Conservation (phyloP, 2,888 invertebrate species). For the Chrysolina americana region DNA sequence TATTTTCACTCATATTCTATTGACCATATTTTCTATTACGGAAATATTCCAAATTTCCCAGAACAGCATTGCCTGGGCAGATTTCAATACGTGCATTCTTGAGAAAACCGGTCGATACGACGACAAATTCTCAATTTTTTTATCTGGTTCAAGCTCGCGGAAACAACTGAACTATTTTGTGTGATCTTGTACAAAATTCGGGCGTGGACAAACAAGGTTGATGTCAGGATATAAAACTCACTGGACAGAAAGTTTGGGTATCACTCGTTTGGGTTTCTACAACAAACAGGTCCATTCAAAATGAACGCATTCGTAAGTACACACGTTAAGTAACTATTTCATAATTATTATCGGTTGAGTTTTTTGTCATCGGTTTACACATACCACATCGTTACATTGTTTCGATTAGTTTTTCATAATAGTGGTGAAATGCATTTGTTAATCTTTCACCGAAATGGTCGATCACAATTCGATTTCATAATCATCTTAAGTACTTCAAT, state of each 20-base stretch:
- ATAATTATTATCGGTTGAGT: neutral
- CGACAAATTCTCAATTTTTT: conserved; percentile 21
- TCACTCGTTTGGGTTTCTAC: conserved; percentile 59
- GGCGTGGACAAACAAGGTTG: conserved; percentile 59
- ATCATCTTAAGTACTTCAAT: neutral
- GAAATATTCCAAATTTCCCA: neutral
- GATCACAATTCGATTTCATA: neutral
- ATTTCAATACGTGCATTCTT: neutral
- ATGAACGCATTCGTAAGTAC: conserved; percentile 51
- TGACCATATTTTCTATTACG: too few relatives aligned
- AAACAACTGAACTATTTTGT: conserved; percentile 37
- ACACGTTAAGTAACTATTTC: conserved; percentile 12
- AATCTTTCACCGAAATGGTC: neutral
- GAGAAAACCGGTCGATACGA: conserved; percentile 13
- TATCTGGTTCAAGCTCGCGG: conserved; percentile 17
- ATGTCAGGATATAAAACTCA: conserved; percentile 55
- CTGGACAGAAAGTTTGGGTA: conserved; percentile 52
- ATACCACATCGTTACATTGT: conserved; percentile 5
- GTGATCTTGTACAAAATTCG: conserved; percentile 46
- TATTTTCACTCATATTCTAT: too few relatives aligned
- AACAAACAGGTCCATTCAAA: conserved; percentile 50
- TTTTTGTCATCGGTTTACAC: neutral
- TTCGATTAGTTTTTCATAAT: neutral
- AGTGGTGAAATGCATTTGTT: neutral
- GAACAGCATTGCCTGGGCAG: neutral